phyloP scores from a whole-genome alignment of 1,140 invertebrate species.

The Eriocheir sinensis region DNA sequence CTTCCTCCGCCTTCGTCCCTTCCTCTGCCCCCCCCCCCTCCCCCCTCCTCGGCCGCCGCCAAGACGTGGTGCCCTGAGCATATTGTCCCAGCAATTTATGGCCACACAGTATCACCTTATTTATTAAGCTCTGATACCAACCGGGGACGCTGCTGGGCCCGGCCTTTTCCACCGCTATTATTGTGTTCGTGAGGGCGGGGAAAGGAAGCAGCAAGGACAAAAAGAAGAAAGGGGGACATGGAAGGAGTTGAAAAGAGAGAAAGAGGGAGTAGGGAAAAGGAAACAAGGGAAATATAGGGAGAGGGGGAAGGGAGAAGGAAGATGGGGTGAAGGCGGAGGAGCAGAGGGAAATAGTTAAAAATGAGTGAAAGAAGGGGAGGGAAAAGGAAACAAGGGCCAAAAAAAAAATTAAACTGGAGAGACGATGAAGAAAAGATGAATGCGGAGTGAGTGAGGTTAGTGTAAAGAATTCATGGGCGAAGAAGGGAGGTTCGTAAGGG shows the following conservation, averaged over 20 bases:
- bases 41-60: not conserved
- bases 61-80: conserved; percentile 55
- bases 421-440: too few relatives aligned
- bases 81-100: conserved; percentile 62
- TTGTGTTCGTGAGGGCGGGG: not conserved
- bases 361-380: too few relatives aligned
- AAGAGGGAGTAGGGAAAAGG: not conserved
- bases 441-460: too few relatives aligned
- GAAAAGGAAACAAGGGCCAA: too few relatives aligned
- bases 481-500: too few relatives aligned
- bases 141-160: not conserved
- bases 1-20: not conserved
- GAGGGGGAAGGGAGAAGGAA: not conserved
- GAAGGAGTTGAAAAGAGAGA: too few relatives aligned
- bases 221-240: not conserved
- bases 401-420: too few relatives aligned
- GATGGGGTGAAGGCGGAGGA: not conserved
- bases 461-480: too few relatives aligned
- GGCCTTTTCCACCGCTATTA: conserved; percentile 30
- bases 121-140: conserved; percentile 57
- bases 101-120: conserved; percentile 48
- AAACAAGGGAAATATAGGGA: not conserved
- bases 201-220: not conserved
- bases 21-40: not conserved
- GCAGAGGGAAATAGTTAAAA: not conserved